Evolutionary conservation across 2,113 vertebrate species (phyloP), one percentile per base, ranked within the genome.

Genomic region (Pholis gunnellus): DNA sequence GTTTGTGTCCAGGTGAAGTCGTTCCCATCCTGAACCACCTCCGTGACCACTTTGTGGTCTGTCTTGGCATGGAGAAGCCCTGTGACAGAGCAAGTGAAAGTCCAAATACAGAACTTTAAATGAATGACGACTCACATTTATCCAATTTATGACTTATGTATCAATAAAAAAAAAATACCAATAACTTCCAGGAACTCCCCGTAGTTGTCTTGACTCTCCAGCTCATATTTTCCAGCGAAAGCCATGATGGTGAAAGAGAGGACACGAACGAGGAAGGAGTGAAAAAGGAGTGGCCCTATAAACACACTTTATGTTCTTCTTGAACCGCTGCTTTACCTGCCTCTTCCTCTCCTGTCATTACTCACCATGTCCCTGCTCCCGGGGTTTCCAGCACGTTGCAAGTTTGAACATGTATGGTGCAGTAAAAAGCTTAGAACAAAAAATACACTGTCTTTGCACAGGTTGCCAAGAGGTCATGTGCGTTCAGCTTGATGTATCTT

Each of bases 1-100:
- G 80, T 91, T 83, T 97, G 96, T 0, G 94, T 93, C 97, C 97
- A 98, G 22, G 83, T 95, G 92, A 97, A 97, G 83, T 95, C 79
- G 42, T 97, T 92, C 17, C 96, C 97, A 0, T 97, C 93, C 90
- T 97, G 97, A 13, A 92, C 31, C 73, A 98, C 95, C 82, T 98
- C 96, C 0, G 95, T 96, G 68, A 95, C 18, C n/a, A 95, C 94
- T 89, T 97, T 97, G 82, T 95, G 92, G 48, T 96, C 96, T 74
- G 95, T 95, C 87, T 97, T 96, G 15, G 96, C 94, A 1, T 67
- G 88, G 65, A 95, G 61, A 52, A 97, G 91, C 54, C 95, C 97
- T 97, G 80, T 61, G 48, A 67, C 27, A 60, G 13, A 85, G 6
- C 8, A 38, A 1, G 48, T 4, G 5, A 75, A 20, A 36, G 20